These are phyloP conservation scores for Clarias platycephalus DNA, from an alignment of 2,797 vertebrate genomes.

Conservation along the genomic window DNA sequence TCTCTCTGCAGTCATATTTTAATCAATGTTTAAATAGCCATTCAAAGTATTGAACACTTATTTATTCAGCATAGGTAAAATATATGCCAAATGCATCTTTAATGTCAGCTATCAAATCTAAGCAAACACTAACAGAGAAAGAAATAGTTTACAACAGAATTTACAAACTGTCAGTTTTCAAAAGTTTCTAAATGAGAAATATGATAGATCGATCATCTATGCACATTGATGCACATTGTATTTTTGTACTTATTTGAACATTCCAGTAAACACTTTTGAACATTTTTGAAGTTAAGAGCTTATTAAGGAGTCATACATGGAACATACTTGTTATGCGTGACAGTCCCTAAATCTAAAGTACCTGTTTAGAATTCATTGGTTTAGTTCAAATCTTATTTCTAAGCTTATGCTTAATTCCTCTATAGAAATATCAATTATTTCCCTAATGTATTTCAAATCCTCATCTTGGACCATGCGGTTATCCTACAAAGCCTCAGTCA, in stretches of 20 bases:
- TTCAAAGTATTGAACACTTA: background rate
- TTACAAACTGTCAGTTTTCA: background rate
- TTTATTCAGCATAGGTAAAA: too few relatives aligned
- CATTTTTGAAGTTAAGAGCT: constrained; percentile 12
- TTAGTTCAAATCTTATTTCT: constrained; percentile 75
- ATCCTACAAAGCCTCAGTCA: constrained; percentile 79
- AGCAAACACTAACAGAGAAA: background rate
- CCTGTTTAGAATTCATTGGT: constrained; percentile 82
- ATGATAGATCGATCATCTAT: background rate
- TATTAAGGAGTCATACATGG: background rate
- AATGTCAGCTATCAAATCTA: background rate
- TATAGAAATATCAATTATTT: constrained; percentile 88
- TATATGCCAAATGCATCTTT: background rate
- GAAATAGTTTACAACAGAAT: background rate
- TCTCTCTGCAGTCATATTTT: too few relatives aligned
- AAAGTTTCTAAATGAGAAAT: background rate
- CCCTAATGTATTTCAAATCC: constrained; percentile 80
- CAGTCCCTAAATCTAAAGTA: constrained; percentile 77
- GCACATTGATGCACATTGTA: too few relatives aligned
- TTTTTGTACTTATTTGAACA: background rate
- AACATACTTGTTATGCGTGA: constrained; percentile 28
- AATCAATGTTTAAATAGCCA: too few relatives aligned
- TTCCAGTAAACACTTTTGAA: background rate
- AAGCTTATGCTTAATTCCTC: constrained; percentile 83
- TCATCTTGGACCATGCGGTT: constrained; percentile 76